Evolutionary conservation across 2,888 invertebrate species (phyloP).

Genomic region (Gasteruption jaculator): DNA sequence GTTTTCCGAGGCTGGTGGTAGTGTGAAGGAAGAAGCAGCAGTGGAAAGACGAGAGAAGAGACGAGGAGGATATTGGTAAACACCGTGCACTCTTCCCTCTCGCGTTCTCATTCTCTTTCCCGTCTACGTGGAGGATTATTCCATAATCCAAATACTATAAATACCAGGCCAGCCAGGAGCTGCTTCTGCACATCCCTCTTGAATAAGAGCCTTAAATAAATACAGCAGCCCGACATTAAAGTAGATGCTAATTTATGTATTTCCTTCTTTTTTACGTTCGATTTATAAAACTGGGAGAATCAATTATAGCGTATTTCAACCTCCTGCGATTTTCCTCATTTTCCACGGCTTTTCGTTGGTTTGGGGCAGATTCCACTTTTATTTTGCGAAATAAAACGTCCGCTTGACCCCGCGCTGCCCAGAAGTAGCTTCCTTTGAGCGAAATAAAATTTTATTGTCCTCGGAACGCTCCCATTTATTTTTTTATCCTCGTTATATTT

Average conservation of each 20-base stretch:
- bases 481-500: no score
- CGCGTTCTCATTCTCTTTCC: conserved; percentile 24
- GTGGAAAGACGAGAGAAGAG: conserved; percentile 20
- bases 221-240: conserved; percentile 30
- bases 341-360: neutral
- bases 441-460: no score
- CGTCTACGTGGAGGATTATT: conserved; percentile 40
- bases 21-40: conserved; percentile 19
- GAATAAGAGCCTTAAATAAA: conserved; percentile 39
- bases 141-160: conserved; percentile 48
- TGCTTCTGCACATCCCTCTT: conserved; percentile 30
- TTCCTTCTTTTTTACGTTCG: no score
- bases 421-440: no score
- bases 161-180: conserved; percentile 38
- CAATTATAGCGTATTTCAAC: no score
- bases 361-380: neutral
- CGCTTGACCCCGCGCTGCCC: no score
- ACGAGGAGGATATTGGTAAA: conserved; percentile 44
- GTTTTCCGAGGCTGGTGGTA: conserved; percentile 1
- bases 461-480: no score
- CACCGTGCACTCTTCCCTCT: conserved; percentile 34
- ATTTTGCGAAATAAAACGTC: no score
- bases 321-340: no score
- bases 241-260: conserved; percentile 27
- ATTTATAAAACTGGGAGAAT: no score